These are phyloP conservation scores for Phoenoteleia sp. DNA, from an alignment of 2,888 invertebrate species.

Conservation along the genomic window DNA sequence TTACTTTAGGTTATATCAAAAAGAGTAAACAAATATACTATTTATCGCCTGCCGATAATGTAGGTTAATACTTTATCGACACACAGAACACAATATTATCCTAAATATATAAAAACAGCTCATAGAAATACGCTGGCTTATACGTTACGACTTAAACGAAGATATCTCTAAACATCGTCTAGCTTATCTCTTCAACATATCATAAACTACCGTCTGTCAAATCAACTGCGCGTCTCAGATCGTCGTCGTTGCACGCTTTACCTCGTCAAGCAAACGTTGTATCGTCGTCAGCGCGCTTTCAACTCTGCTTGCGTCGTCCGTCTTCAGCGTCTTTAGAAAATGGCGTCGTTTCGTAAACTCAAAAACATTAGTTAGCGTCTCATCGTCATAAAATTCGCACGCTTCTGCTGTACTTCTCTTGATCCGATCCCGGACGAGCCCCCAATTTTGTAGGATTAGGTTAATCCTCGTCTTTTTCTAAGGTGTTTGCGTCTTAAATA, in stretches of 20 bases:
- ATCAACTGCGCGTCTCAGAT: no score
- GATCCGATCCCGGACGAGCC: background rate
- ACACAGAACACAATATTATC: background rate
- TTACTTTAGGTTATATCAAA: background rate
- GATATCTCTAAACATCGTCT: background rate
- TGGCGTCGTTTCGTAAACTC: no score
- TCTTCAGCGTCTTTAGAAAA: no score
- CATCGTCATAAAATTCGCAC: background rate
- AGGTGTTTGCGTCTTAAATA: no score
- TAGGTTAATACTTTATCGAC: background rate
- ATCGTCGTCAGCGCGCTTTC: no score
- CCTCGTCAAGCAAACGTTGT: no score
- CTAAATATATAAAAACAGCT: background rate
- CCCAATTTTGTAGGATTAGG: conserved; percentile 1
- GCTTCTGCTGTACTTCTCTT: background rate
- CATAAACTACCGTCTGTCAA: no score
- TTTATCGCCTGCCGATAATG: background rate
- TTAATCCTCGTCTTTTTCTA: no score
- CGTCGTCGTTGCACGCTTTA: no score
- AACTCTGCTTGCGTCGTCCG: background rate
- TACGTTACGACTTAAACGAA: background rate
- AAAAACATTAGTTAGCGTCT: background rate
- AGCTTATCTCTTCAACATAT: background rate
- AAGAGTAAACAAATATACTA: background rate
- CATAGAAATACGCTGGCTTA: background rate